These are phyloP conservation scores for Aplochiton taeniatus DNA, from an alignment of 2,797 vertebrate genomes.

Conservation along the genomic window DNA sequence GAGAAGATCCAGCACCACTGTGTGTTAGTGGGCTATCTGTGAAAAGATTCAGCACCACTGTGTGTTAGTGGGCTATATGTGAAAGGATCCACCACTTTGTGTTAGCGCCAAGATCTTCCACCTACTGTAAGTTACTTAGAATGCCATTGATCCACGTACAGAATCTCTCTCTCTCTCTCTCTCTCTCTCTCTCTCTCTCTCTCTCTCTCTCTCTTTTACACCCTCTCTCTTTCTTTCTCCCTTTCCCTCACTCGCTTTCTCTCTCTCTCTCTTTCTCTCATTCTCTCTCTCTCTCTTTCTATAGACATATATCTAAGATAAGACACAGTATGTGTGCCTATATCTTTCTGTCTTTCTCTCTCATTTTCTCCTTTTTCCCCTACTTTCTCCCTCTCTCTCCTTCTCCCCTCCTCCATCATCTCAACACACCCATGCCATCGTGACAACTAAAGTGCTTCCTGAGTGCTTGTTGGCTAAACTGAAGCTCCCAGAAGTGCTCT, in stretches of 20 bases:
- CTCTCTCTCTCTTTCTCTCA: constrained; percentile 1
- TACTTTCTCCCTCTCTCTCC: constrained; percentile 1
- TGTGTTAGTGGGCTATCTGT: too few relatives aligned
- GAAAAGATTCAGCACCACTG: too few relatives aligned
- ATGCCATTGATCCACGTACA: constrained; percentile 32
- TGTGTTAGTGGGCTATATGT: too few relatives aligned
- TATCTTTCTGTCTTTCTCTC: neutral
- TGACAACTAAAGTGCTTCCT: constrained; percentile 74
- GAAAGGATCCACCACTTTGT: too few relatives aligned
- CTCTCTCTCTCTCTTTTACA: constrained; percentile 7
- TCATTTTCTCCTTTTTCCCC: constrained; percentile 2
- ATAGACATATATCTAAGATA: too few relatives aligned
- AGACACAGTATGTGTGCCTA: too few relatives aligned
- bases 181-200: neutral
- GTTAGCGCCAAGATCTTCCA: too few relatives aligned
- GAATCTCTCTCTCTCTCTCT: neutral
- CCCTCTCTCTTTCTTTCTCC: too few relatives aligned
- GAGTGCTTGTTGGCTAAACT: constrained; percentile 74
- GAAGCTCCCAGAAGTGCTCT: constrained; percentile 62
- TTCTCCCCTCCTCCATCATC: constrained; percentile 50
- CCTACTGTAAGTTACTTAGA: constrained; percentile 4
- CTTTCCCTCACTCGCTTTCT: neutral
- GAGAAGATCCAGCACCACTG: too few relatives aligned
- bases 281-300: neutral
- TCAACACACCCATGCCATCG: constrained; percentile 51